Evolutionary conservation across 1,140 invertebrate genomes (phyloP), one percentile per base, ranked within the genome.

Genomic region (Neodiprion pinetum): DNA sequence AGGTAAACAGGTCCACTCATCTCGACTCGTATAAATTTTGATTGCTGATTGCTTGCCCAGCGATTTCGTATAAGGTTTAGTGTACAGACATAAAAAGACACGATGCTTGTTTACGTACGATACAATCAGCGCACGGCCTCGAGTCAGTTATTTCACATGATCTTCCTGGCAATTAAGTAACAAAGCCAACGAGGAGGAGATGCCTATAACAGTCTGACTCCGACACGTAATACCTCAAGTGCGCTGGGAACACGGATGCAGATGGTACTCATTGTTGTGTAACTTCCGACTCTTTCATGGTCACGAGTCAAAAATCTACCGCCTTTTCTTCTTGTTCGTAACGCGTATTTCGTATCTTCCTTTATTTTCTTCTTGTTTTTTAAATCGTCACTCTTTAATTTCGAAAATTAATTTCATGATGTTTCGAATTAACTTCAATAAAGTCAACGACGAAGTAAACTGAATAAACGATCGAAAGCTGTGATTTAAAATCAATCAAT

Each of bases 151-250:
- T 17, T 61, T 61, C 53, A 61, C 53, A 61, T 17, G 53, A 61
- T 61, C 53, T 61, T 61, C 53, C 53, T 61, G n/a, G 53, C 53
- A 61, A 61, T 61, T 61, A 61, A 17, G n/a, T 61, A 61, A 14
- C 53, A 61, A 61, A 61, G 8, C 53, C 53, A 61, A 61, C 53
- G 53, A 12, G 53, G 53, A 61, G 53, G 11, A 40, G 28, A 40
- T 40, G 28, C 28, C 28, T 40, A 40, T 40, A 40, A 61, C 53
- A 61, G n/a, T 17, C n/a, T 61, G 1, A 40, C 53, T 61, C 53
- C 9, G 53, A 61, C 11, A 61, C n/a, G n/a, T 14, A 12, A 14
- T 61, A 61, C 53, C 11, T 61, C 53, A 61, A 61, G 53, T 61
- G 11, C 11, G 53, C 53, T 61, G 53, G 53, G 53, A 61, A 61